Evolutionary conservation across 1,140 invertebrate species (phyloP), one percentile per base, ranked within the genome.

Genomic region (Anastrepha obliqua): DNA sequence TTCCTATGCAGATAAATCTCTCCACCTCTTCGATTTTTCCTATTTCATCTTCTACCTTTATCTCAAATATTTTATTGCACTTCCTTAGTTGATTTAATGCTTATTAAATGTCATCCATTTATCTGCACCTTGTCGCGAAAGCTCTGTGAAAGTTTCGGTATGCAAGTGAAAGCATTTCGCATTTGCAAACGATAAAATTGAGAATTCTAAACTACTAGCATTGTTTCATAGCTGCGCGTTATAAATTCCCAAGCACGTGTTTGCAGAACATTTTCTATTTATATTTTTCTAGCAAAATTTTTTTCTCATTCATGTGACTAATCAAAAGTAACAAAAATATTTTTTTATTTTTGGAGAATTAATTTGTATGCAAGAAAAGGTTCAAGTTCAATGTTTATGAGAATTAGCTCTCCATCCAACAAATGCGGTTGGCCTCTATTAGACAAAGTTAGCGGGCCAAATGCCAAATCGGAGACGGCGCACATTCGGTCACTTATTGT

Each of bases 301-400:
- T 9, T 70, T 70, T 44, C 4, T n/a, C 39, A 47, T 74, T 42
- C 44, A n/a, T 17, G 39, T 74, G 67, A 44, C 44, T 74, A 44
- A 74, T 74, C 51, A 13, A n/a, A 3, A 7, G 13, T 9, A 81
- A 55, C 74, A 78, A 55, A 51, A 55, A 9, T 39, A 81, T 29
- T n/a, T 20, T 81, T 81, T 8, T 81, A 5, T 20, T 81, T 81
- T 8, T 81, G 17, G 47, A 47, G 4, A 55, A 81, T 9, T 55
- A 58, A 55, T 81, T 81, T 81, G 47, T 81, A 81, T 81, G 44
- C 74, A 81, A 81, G 74, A 81, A 47, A 81, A 51, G 44, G 44
- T 81, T 81, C 74, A 81, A 81, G 74, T 81, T 81, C 74, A 81
- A 55, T 81, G 47, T 20, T 81, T 20, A 55, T 81, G 20, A 81